Conservation (phyloP, 2,888 invertebrate genomes). For the Drosophila subquinaria region DNA sequence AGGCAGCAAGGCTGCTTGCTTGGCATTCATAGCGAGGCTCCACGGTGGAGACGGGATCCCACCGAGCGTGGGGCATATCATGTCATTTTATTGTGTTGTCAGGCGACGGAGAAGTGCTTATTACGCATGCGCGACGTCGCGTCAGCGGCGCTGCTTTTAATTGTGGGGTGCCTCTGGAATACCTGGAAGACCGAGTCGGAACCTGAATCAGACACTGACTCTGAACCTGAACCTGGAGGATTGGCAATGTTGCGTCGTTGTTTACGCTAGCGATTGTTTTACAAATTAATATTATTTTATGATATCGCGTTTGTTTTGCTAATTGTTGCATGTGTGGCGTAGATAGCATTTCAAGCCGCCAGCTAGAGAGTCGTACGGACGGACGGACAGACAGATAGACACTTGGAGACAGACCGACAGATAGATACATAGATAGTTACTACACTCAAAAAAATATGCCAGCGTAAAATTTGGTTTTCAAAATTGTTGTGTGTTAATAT, state of each 20-base stretch:
- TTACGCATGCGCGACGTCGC: constrained; percentile 83
- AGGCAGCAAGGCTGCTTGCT: constrained; percentile 11
- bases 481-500: too few relatives aligned
- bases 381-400: constrained; percentile 11
- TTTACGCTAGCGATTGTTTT: constrained; percentile 81
- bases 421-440: constrained; percentile 7
- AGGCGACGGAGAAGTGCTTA: constrained; percentile 84
- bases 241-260: constrained; percentile 66
- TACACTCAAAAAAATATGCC: too few relatives aligned
- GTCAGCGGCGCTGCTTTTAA: constrained; percentile 64
- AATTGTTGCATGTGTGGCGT: constrained; percentile 81
- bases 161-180: constrained; percentile 66
- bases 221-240: constrained; percentile 34
- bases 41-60: constrained; percentile 50
- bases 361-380: constrained; percentile 28
- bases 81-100: constrained; percentile 85
- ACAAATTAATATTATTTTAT: constrained; percentile 82
- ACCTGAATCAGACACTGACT: background rate
- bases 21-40: constrained; percentile 21
- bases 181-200: constrained; percentile 7
- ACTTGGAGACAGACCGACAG: background rate
- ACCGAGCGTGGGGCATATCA: constrained; percentile 83
- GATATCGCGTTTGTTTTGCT: constrained; percentile 82
- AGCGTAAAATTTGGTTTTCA: too few relatives aligned
- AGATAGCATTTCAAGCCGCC: constrained; percentile 75